A percentile compares a stretch with the other conserved stretches of the same genome.
Evolutionary conservation across 1,140 invertebrate genomes (phyloP).

Genomic region (Drosophila pectinifera): DNA sequence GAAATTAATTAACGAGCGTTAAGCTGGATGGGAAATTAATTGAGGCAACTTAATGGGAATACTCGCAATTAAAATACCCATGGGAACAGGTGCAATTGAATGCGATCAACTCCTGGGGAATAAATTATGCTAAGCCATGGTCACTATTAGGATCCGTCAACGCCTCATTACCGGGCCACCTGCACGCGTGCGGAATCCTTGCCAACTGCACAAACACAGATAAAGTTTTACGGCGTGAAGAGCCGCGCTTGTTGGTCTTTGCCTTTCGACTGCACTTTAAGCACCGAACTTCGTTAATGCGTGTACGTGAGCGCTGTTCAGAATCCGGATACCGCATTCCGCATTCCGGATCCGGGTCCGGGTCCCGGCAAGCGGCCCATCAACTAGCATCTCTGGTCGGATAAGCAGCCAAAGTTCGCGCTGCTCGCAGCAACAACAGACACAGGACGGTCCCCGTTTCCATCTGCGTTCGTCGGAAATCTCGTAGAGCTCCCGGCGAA

Average conservation of each 20-base stretch:
- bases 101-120: slow-evolving; percentile 16
- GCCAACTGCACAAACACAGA: slow-evolving; percentile 66
- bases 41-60: slow-evolving; percentile 52
- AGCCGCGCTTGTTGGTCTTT: slow-evolving; percentile 44
- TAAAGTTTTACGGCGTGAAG: slow-evolving; percentile 55
- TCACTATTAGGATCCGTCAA: slow-evolving; percentile 9
- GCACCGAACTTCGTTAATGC: slow-evolving; percentile 79
- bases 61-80: slow-evolving; percentile 34
- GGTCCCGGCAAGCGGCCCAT: slow-evolving; percentile 29
- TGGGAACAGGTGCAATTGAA: slow-evolving; percentile 6
- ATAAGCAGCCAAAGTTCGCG: slow-evolving; percentile 29
- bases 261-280: slow-evolving; percentile 74
- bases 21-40: slow-evolving; percentile 55
- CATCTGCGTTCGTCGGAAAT: slow-evolving; percentile 52
- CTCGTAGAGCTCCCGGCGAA: slow-evolving; percentile 46
- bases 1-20: slow-evolving; percentile 74
- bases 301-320: slow-evolving; percentile 74
- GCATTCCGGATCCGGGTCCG: slow-evolving; percentile 30
- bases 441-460: slow-evolving; percentile 40
- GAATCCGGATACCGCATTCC: slow-evolving; percentile 27
- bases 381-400: slow-evolving; percentile 17
- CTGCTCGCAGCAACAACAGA: slow-evolving; percentile 21
- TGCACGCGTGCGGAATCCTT: background rate
- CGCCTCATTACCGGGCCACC: slow-evolving; percentile 38
- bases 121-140: slow-evolving; percentile 49